Conservation (phyloP, 2,797 vertebrate genomes). For the Scolopax rusticola region DNA sequence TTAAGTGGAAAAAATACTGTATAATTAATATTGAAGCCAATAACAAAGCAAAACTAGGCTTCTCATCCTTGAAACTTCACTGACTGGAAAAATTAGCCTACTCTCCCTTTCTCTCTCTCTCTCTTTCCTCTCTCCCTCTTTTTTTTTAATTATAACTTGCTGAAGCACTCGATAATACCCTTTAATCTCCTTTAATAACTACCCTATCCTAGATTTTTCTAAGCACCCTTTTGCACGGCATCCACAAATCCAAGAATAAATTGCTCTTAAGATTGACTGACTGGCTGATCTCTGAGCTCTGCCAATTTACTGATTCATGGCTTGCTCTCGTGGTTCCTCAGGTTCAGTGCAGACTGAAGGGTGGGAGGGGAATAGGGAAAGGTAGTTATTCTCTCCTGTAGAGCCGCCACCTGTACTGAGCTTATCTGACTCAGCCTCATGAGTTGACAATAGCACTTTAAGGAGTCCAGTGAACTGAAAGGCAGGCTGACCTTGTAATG, state of each 20-base stretch:
- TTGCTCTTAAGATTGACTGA: slow-evolving; percentile 74
- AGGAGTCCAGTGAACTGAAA: background rate
- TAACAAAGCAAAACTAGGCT: slow-evolving; percentile 71
- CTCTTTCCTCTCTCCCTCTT: background rate
- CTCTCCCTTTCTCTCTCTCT: background rate
- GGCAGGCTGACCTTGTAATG: background rate
- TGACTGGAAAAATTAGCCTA: slow-evolving; percentile 77
- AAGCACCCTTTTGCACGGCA: slow-evolving; percentile 73
- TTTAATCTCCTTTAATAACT: slow-evolving; percentile 83
- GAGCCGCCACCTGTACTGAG: background rate
- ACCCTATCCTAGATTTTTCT: slow-evolving; percentile 70
- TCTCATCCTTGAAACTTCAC: slow-evolving; percentile 80
- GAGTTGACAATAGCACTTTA: background rate
- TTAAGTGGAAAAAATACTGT: slow-evolving; percentile 68
- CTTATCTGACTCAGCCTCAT: background rate
- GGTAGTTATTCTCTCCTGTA: background rate
- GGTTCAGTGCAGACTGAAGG: background rate
- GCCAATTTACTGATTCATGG: slow-evolving; percentile 50
- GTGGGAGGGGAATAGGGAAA: background rate
- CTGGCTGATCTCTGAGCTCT: slow-evolving; percentile 66
- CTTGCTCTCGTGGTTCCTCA: background rate
- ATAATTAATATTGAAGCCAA: slow-evolving; percentile 78
- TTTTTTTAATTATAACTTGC: slow-evolving; percentile 79
- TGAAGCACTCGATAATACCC: slow-evolving; percentile 75
- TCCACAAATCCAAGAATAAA: slow-evolving; percentile 74